These are phyloP conservation scores for Sebastes cheni DNA, from an alignment of 2,797 vertebrate species.

Conservation along the genomic window DNA sequence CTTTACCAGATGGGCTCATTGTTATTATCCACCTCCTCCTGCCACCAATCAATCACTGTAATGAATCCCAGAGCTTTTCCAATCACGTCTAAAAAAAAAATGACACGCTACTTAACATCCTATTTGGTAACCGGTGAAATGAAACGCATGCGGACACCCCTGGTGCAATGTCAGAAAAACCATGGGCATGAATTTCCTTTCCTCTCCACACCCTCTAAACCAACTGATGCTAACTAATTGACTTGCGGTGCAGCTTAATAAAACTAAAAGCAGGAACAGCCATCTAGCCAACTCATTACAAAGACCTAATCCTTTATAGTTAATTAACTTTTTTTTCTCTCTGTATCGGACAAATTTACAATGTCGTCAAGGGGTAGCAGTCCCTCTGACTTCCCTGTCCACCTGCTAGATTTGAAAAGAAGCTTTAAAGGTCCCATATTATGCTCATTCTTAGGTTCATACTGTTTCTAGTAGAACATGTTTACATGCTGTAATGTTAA, in stretches of 20 bases:
- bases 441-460: no score
- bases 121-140: slow-evolving; percentile 36
- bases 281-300: slow-evolving; percentile 69
- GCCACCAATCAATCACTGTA: slow-evolving; percentile 43
- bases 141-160: background rate
- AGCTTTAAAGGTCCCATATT: background rate
- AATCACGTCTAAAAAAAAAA: slow-evolving; percentile 41
- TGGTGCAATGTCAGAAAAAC: slow-evolving; percentile 27
- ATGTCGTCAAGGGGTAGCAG: slow-evolving; percentile 42
- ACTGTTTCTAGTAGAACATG: no score
- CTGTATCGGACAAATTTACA: slow-evolving; percentile 63
- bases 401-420: slow-evolving; percentile 27
- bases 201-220: slow-evolving; percentile 40
- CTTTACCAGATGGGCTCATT: slow-evolving; percentile 30
- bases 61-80: slow-evolving; percentile 47
- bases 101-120: slow-evolving; percentile 41
- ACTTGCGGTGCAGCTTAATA: slow-evolving; percentile 66
- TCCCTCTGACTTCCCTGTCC: slow-evolving; percentile 8
- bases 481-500: no score
- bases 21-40: slow-evolving; percentile 36
- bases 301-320: slow-evolving; percentile 71
- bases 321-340: slow-evolving; percentile 67
- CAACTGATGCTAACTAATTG: slow-evolving; percentile 68
- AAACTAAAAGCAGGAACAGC: slow-evolving; percentile 73
- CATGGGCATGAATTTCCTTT: slow-evolving; percentile 19